These are phyloP conservation scores for Tetranychus piercei DNA, from an alignment of 2,888 invertebrate species.

Conservation along the genomic window DNA sequence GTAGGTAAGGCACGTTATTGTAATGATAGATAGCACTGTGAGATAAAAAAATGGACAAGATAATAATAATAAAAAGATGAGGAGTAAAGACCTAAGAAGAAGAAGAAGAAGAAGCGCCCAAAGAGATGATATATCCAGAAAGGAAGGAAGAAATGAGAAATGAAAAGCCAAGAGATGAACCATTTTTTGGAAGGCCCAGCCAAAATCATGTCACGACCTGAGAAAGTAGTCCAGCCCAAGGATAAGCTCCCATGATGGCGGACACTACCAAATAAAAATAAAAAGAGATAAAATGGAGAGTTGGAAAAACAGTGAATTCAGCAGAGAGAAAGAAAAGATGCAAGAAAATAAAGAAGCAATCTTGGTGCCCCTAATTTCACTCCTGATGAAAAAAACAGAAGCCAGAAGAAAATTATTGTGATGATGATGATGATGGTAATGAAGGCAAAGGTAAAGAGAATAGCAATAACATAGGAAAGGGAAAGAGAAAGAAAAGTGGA, in stretches of 20 bases:
- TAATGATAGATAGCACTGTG: background rate
- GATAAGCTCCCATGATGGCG: background rate
- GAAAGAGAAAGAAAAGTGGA: background rate
- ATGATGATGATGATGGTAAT: background rate
- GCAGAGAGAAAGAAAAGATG: background rate
- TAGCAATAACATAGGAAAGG: background rate
- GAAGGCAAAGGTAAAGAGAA: background rate
- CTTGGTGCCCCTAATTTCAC: slow-evolving; percentile 1
- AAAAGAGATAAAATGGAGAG: background rate
- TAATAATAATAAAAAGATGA: background rate
- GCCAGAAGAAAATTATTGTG: background rate
- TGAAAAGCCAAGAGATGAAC: background rate
- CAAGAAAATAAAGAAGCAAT: background rate
- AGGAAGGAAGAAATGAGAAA: slow-evolving; percentile 2
- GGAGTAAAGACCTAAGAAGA: background rate
- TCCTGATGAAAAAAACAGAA: background rate
- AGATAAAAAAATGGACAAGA: background rate
- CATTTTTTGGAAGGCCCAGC: background rate
- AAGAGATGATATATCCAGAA: background rate
- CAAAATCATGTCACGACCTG: background rate
- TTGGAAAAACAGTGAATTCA: background rate
- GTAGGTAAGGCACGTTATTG: background rate
- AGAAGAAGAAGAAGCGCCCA: background rate
- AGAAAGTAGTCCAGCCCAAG: background rate
- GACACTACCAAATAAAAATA: background rate